phyloP scores from a whole-genome alignment of 2,113 vertebrate species.

The Ariopsis seemanni region DNA sequence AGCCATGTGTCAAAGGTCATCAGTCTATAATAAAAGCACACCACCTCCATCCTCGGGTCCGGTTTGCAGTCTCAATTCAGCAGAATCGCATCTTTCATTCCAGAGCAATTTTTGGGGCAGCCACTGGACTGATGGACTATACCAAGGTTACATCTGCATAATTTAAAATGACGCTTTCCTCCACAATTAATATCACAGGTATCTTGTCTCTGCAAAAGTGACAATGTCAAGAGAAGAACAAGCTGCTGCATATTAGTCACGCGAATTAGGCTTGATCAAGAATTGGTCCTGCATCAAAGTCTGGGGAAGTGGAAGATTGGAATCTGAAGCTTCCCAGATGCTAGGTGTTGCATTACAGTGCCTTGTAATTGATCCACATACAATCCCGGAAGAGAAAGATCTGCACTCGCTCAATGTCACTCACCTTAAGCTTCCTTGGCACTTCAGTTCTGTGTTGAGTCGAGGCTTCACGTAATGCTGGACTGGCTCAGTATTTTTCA shows the following conservation, averaged over 20 bases:
- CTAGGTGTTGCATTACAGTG: conserved; percentile 45
- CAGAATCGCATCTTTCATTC: neutral
- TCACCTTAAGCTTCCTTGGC: conserved; percentile 26
- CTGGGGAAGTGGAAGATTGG: conserved; percentile 2
- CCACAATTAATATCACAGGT: neutral
- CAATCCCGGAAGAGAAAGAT: conserved; percentile 31
- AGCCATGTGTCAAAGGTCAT: conserved; percentile 46
- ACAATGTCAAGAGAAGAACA: neutral
- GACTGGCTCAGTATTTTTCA: neutral
- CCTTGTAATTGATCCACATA: conserved; percentile 35
- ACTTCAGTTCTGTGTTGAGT: neutral
- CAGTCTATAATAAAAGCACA: conserved; percentile 37
- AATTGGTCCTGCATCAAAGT: neutral
- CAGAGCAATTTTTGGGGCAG: neutral
- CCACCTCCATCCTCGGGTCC: neutral
- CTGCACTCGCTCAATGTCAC: conserved; percentile 50
- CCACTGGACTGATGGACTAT: neutral
- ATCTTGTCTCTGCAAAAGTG: neutral
- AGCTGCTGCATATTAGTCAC: conserved; percentile 3
- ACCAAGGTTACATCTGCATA: neutral
- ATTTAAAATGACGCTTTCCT: neutral
- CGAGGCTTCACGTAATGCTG: neutral
- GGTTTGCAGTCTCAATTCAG: neutral
- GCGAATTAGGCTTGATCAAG: neutral
- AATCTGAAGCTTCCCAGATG: conserved; percentile 46